Evolutionary conservation across 2,888 invertebrate genomes (phyloP), one percentile per base, ranked within the genome.

Genomic region (Cylindroiulus punctatus): DNA sequence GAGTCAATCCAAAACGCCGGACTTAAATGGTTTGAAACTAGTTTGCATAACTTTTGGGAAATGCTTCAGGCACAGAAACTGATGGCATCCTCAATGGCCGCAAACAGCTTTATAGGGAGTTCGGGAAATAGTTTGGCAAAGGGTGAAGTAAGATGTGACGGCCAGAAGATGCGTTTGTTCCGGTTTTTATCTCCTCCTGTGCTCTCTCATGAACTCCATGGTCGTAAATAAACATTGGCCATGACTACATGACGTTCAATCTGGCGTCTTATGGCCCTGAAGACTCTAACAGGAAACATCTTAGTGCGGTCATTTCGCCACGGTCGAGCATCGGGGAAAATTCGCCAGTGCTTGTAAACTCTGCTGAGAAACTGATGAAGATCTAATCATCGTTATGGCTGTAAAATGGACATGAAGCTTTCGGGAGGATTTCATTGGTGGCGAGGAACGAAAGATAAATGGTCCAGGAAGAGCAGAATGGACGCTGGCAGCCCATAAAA

Each of bases 201-300:
- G 57, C 57, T 57, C 57, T 19, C n/a, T n/a, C 22, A 57, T 57
- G 57, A 57, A 57, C 57, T 57, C 57, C 57, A n/a, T n/a, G n/a
- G n/a, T 57, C 57, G 57, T 57, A 57, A 57, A 57, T 57, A 57
- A 57, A n/a, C 57, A 57, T 57, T 57, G 57, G 57, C 57, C 57
- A 57, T 57, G 57, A 57, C 57, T 19, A 57, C 57, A 57, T n/a
- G 57, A 57, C 57, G 57, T 57, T 57, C 57, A 57, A 57, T 57
- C 57, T 57, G 57, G 57, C 57, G 22, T 57, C n/a, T 57, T 57
- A 57, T 57, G 57, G 57, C 57, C 57, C 19, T 4, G 57, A 57
- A 57, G 57, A 57, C 22, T n/a, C 5, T 57, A 57, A 57, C 57
- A 57, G 57, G 57, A 57, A 57, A 57, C 57, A 8, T 57, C 57